Evolutionary conservation across 2,113 vertebrate genomes (phyloP).

Genomic region (Passerina amoena): DNA sequence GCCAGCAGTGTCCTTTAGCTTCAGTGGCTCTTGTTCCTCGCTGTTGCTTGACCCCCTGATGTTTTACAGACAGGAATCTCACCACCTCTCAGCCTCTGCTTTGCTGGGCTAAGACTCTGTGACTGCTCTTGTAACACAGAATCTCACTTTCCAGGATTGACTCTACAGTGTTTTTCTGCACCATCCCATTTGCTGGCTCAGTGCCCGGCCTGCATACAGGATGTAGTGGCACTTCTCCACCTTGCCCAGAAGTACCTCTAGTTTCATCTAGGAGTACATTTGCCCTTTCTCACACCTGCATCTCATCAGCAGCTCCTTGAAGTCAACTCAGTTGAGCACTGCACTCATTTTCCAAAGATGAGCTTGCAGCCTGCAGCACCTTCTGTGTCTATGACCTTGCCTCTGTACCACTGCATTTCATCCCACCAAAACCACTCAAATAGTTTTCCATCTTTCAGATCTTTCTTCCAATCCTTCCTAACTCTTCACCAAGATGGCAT

Average conservation of each 20-base stretch:
- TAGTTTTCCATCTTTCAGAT: neutral
- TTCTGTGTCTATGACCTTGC: neutral
- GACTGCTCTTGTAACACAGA: neutral
- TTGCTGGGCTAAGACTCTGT: neutral
- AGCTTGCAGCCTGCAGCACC: neutral
- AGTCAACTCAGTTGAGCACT: neutral
- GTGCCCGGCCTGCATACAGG: neutral
- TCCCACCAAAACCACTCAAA: neutral
- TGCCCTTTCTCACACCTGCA: neutral
- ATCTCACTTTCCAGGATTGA: neutral
- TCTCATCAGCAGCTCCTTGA: neutral
- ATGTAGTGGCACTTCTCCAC: neutral
- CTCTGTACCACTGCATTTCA: neutral
- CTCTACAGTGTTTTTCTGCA: neutral
- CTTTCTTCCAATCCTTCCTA: neutral
- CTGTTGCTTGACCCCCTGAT: conserved; percentile 1
- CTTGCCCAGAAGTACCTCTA: neutral
- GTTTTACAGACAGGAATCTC: neutral
- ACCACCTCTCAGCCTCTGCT: neutral
- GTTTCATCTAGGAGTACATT: neutral
- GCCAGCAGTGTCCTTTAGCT: neutral
- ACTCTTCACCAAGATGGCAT: neutral
- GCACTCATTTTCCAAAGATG: neutral
- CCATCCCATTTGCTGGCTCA: neutral
- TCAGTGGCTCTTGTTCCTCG: neutral